Evolutionary conservation across 2,888 invertebrate genomes (phyloP).

Genomic region (Bembecia ichneumoniformis): DNA sequence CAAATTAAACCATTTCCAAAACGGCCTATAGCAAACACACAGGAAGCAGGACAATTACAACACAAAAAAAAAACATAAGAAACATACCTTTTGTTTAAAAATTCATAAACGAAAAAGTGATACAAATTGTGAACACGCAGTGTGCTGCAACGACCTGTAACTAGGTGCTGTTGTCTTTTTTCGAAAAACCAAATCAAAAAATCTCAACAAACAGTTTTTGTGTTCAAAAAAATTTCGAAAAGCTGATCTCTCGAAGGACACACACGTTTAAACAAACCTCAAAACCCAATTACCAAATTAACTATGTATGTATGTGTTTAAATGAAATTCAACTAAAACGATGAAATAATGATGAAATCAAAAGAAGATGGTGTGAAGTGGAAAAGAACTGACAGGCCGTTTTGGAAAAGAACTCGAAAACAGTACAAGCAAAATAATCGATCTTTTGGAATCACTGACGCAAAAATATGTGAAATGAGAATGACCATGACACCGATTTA

Average conservation of each 20-base stretch:
- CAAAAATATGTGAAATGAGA: conserved; percentile 44
- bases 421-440: conserved; percentile 60
- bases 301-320: conserved; percentile 12
- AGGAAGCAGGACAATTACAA: conserved; percentile 65
- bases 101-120: conserved; percentile 42
- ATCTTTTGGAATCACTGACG: conserved; percentile 47
- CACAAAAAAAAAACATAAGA: conserved; percentile 50
- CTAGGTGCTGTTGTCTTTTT: conserved; percentile 38
- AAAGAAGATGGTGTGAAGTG: conserved; percentile 51
- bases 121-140: conserved; percentile 44
- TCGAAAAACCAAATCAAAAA: conserved; percentile 47
- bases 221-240: conserved; percentile 48
- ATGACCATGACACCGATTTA: conserved; percentile 44
- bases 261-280: conserved; percentile 46
- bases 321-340: conserved; percentile 34
- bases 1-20: conserved; percentile 59
- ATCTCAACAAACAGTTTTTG: conserved; percentile 25
- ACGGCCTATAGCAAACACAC: conserved; percentile 73
- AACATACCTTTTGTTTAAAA: conserved; percentile 41
- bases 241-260: conserved; percentile 74
- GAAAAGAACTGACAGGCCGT: conserved; percentile 69
- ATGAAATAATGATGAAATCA: conserved; percentile 54
- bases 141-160: conserved; percentile 43
- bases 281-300: conserved; percentile 30
- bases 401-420: conserved; percentile 69